Percentiles rank a stretch among this genome's conserved stretches.
phyloP scores from a whole-genome alignment of 2,797 vertebrate species.

The Tachyglossus aculeatus region DNA sequence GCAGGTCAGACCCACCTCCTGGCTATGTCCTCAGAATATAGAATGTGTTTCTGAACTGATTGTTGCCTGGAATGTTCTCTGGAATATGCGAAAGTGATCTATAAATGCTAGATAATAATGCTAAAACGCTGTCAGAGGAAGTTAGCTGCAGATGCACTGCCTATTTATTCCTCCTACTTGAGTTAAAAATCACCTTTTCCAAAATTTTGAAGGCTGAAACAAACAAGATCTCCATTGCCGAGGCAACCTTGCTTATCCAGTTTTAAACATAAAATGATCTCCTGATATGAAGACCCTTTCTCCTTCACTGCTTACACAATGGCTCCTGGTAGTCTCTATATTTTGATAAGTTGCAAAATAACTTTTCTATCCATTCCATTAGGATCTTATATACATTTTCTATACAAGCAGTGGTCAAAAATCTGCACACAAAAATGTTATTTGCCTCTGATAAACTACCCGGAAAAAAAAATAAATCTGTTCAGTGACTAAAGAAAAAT shows the following conservation, averaged over 20 bases:
- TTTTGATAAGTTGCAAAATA: not conserved
- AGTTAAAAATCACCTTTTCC: not conserved
- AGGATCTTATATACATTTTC: not conserved
- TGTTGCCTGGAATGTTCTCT: not conserved
- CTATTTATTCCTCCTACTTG: not conserved
- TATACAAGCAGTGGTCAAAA: not conserved
- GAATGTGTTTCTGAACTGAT: not conserved
- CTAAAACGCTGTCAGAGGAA: not conserved
- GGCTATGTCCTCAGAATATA: not conserved
- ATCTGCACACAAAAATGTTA: not conserved
- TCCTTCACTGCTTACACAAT: not conserved
- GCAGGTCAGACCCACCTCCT: not conserved
- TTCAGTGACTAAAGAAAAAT: too few species aligned
- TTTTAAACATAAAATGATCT: not conserved
- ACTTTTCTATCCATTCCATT: not conserved
- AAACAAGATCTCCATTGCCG: not conserved
- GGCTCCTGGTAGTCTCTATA: not conserved
- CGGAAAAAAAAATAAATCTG: accelerated
- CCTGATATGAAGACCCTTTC: not conserved
- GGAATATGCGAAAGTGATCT: not conserved
- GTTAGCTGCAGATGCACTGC: not conserved
- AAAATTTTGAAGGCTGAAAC: constrained; percentile 12
- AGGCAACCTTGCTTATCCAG: not conserved
- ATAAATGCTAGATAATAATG: accelerated
- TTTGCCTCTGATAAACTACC: not conserved